Percentiles rank a stretch among this genome's conserved stretches.
phyloP scores from a whole-genome alignment of 1,140 invertebrate genomes.

The Aricia agestis region DNA sequence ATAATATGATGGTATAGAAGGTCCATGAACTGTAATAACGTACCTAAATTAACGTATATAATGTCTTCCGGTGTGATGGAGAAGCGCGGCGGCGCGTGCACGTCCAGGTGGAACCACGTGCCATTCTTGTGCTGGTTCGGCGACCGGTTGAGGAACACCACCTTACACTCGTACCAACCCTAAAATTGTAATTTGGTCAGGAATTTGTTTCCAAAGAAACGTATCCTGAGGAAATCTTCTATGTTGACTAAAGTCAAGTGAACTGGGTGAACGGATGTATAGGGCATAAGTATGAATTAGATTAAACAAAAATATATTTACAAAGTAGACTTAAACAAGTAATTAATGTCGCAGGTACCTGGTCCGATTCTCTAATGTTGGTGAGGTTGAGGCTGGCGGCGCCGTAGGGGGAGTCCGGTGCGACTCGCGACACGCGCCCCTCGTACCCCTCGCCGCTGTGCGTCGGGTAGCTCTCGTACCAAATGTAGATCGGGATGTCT shows the following conservation, averaged over 20 bases:
- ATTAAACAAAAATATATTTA: too few relatives aligned
- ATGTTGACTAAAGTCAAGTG: too few relatives aligned
- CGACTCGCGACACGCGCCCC: constrained; percentile 91
- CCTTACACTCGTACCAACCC: constrained; percentile 98
- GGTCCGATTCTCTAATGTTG: constrained; percentile 93
- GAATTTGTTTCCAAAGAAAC: too few relatives aligned
- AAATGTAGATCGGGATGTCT: constrained; percentile 97
- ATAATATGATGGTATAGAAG: too few relatives aligned
- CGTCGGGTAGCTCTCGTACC: constrained; percentile 97
- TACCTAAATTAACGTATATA: constrained; percentile 94
- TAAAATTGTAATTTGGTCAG: constrained; percentile 21
- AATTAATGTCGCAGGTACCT: constrained; percentile 57
- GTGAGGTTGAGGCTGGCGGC: constrained; percentile 95
- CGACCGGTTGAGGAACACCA: constrained; percentile 95
- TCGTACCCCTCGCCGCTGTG: constrained; percentile 95
- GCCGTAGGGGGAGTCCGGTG: constrained; percentile 90
- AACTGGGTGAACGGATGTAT: too few relatives aligned
- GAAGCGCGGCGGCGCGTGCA: constrained; percentile 95
- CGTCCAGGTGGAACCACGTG: constrained; percentile 97
- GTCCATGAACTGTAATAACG: neutral
- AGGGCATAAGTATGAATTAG: too few relatives aligned
- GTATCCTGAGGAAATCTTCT: too few relatives aligned
- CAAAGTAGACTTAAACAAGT: too few relatives aligned
- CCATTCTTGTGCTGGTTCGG: constrained; percentile 93
- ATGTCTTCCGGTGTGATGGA: constrained; percentile 94